Evolutionary conservation across 2,113 vertebrate species (phyloP).

Genomic region (Tauraco erythrolophus): DNA sequence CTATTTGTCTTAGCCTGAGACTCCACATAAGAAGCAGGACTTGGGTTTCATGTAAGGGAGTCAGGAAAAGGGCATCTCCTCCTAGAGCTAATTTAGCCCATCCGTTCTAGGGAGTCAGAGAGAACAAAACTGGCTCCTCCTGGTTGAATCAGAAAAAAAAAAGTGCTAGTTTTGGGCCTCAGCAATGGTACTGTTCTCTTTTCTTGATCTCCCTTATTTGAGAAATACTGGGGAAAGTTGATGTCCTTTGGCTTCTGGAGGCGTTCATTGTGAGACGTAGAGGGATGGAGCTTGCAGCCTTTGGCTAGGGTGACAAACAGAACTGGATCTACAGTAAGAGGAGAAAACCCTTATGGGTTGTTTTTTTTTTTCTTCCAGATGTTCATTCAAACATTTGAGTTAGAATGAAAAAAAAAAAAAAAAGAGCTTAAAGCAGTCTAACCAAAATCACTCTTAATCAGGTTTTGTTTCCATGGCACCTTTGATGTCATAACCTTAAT

Average conservation of each 20-base stretch:
- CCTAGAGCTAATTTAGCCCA: not conserved
- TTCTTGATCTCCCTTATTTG: not conserved
- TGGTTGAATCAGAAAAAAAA: not conserved
- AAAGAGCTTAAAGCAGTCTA: constrained; percentile 22
- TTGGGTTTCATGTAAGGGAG: not conserved
- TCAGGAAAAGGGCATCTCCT: not conserved
- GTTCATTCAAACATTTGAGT: constrained; percentile 17
- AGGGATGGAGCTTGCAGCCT: not conserved
- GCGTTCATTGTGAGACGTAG: accelerated
- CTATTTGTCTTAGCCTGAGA: not conserved
- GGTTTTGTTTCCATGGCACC: constrained; percentile 67
- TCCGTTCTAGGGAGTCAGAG: not conserved
- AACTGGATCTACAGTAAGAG: not conserved
- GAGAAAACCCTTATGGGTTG: not conserved
- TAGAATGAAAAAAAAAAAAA: not conserved
- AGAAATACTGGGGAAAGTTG: not conserved
- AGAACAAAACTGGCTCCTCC: not conserved
- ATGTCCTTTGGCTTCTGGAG: not conserved
- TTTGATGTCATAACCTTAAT: constrained; percentile 65
- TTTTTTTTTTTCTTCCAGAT: constrained; percentile 32
- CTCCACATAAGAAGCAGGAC: not conserved
- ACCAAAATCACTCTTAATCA: constrained; percentile 66
- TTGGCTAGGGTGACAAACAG: not conserved
- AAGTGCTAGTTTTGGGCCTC: not conserved
- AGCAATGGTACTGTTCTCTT: not conserved